phyloP scores from a whole-genome alignment of 2,888 invertebrate species.

The Archips crataeganus region DNA sequence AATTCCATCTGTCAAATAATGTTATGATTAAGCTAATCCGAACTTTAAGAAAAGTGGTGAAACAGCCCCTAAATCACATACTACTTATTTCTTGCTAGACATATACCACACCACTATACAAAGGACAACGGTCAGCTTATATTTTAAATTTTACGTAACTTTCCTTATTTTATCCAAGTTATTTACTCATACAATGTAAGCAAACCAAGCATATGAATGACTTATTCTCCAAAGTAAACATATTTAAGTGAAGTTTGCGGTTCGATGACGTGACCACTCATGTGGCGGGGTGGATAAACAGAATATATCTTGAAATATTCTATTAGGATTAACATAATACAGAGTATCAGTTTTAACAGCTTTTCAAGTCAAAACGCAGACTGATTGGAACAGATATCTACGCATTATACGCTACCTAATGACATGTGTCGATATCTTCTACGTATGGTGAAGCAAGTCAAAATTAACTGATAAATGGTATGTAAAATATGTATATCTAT shows the following conservation, averaged over 20 bases:
- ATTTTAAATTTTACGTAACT: background rate
- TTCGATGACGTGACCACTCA: slow-evolving; percentile 7
- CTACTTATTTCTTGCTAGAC: too few species aligned
- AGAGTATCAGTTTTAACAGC: background rate
- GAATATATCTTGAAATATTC: background rate
- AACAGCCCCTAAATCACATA: too few species aligned
- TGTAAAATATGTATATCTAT: too few species aligned
- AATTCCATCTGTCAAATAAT: too few species aligned
- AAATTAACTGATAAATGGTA: too few species aligned
- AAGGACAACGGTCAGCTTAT: background rate
- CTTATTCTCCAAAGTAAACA: slow-evolving; percentile 19
- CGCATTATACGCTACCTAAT: too few species aligned
- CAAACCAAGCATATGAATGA: background rate
- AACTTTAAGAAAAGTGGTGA: too few species aligned
- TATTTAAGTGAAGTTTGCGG: slow-evolving; percentile 1
- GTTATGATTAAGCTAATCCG: too few species aligned
- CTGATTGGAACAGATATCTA: too few species aligned
- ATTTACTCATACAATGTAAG: background rate
- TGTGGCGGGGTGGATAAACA: slow-evolving; percentile 7
- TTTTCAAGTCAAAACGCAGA: background rate
- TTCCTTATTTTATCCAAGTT: background rate
- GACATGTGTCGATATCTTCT: too few species aligned
- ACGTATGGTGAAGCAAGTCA: too few species aligned
- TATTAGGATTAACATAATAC: background rate
- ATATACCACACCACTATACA: background rate